Conservation (phyloP, 2,888 invertebrate genomes). For the Dascillus cervinus region DNA sequence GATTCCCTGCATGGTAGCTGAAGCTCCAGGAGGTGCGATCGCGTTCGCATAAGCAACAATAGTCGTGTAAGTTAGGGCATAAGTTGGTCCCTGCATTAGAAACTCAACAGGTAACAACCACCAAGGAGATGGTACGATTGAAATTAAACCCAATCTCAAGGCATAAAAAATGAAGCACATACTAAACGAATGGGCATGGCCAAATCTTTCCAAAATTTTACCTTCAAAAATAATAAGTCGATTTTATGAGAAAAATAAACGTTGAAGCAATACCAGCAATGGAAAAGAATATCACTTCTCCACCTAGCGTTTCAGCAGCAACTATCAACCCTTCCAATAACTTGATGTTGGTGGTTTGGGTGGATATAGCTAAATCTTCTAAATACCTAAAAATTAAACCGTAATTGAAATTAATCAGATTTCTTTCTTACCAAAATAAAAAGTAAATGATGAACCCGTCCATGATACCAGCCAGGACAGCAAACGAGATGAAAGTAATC, state of each 20-base stretch:
- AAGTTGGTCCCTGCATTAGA: conserved; percentile 77
- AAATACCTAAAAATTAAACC: no score
- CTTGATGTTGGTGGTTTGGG: conserved; percentile 59
- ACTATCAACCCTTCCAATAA: conserved; percentile 72
- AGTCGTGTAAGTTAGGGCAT: conserved; percentile 76
- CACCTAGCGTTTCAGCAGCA: conserved; percentile 70
- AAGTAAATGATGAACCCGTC: conserved; percentile 78
- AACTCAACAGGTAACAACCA: conserved; percentile 73
- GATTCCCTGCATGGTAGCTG: conserved; percentile 78
- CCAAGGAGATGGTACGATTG: conserved; percentile 73
- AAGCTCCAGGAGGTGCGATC: conserved; percentile 54
- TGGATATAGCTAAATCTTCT: conserved; percentile 63
- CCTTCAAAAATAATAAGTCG: no score
- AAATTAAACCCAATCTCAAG: conserved; percentile 65
- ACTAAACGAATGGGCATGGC: conserved; percentile 70
- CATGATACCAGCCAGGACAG: conserved; percentile 66
- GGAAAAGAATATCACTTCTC: conserved; percentile 71
- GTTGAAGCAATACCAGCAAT: conserved; percentile 65
- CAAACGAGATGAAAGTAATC: conserved; percentile 61
- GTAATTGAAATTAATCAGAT: conserved; percentile 25
- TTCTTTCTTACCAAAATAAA: conserved; percentile 79
- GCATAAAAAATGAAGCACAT: conserved; percentile 72
- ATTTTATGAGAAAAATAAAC: no score
- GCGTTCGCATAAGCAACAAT: conserved; percentile 60
- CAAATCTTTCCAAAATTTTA: conserved; percentile 69